Conservation (phyloP, 2,113 vertebrate genomes). For the Phaethornis superciliosus region DNA sequence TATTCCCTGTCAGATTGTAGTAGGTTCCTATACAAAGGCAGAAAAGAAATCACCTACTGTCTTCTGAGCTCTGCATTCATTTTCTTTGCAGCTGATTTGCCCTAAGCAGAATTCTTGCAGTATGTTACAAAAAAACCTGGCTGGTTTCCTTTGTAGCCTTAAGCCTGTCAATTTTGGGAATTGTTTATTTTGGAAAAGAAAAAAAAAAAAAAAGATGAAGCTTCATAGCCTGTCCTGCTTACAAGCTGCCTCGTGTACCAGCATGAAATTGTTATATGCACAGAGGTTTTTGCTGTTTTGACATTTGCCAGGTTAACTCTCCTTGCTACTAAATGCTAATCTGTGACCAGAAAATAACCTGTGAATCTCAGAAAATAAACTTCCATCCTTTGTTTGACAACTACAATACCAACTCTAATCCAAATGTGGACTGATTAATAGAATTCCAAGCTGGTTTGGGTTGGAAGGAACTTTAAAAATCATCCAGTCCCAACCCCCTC, state of each 20-base stretch:
- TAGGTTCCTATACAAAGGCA: background rate
- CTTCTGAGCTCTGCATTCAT: constrained; percentile 10
- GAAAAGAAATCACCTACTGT: background rate
- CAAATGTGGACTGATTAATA: background rate
- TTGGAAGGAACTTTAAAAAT: too few species aligned
- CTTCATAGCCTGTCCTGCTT: background rate
- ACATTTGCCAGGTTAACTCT: background rate
- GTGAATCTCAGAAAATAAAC: background rate
- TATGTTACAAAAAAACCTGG: constrained; percentile 23
- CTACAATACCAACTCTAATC: background rate
- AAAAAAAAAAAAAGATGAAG: background rate
- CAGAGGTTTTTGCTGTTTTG: background rate
- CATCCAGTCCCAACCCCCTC: too few species aligned
- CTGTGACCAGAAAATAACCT: background rate
- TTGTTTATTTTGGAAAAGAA: constrained; percentile 35
- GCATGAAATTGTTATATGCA: background rate
- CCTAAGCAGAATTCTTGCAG: constrained; percentile 45
- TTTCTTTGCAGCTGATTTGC: constrained; percentile 54
- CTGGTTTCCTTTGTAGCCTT: constrained; percentile 26
- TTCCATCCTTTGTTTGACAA: background rate
- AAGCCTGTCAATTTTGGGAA: background rate
- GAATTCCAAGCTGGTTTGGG: too few species aligned
- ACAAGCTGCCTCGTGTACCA: constrained; percentile 7
- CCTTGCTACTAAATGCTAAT: background rate
- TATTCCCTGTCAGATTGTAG: background rate